Evolutionary conservation across 2,797 vertebrate genomes (phyloP), one percentile per base, ranked within the genome.

Genomic region (Kryptolebias ocellatus): DNA sequence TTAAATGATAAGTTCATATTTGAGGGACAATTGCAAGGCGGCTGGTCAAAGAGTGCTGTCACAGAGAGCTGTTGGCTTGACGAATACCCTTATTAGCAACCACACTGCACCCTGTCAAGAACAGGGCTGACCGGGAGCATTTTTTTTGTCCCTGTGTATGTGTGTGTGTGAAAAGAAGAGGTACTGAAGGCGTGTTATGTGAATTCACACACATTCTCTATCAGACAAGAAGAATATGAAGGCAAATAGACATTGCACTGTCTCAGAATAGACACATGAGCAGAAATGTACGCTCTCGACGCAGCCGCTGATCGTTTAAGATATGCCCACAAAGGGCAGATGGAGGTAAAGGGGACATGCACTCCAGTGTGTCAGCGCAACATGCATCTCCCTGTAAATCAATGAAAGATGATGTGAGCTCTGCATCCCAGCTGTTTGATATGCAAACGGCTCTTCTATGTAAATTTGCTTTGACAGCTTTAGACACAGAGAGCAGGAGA

Each of bases 1-100:
- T 96, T 96, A 96, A 96, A 95, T 95, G 95, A 95, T 95, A 96
- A 95, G 93, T 96, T 96, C 93, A 95, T 94, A 94, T 96, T 93
- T 94, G 92, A 93, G 93, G 94, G 94, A 95, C 94, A 93, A 93
- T 94, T 85, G 92, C 91, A 81, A 82, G 86, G 90, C 56, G 61
- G 78, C 60, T 14, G 67, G 76, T 83, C 58, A 64, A 70, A 74
- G 83, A 77, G 76, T 5, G 65, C 80, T 91, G 92, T 92, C 92
- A 92, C 34, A 49, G 78, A 46, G 89, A 90, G 84, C 89, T 87
- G 89, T 92, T 87, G 67, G 92, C 85, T 66, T 95, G 95, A 96
- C 93, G 92, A 95, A 96, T 94, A 95, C 94, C 91, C 94, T 96
- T 96, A 96, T 96, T 96, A 96, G 94, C 93, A 93, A 89, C 87